Conservation (phyloP, 2,113 vertebrate species). For the Isichthys henryi region DNA sequence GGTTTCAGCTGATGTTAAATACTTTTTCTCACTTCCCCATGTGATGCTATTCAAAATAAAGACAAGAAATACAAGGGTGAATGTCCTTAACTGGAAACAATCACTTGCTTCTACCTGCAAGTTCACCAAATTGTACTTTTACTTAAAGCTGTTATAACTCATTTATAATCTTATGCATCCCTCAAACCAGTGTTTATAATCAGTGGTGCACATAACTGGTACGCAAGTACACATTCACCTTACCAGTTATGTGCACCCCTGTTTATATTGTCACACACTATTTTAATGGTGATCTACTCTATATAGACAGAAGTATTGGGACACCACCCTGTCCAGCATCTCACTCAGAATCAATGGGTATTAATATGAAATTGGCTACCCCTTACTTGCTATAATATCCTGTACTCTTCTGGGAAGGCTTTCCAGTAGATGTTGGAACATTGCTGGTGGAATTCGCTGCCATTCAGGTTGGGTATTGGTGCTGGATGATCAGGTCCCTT, state of each 20-base stretch:
- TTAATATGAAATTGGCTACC: background rate
- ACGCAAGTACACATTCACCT: too few species aligned
- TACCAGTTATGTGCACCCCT: too few species aligned
- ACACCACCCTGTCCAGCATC: background rate
- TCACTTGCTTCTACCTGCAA: background rate
- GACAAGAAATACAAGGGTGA: background rate
- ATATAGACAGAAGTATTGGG: background rate
- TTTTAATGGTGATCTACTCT: background rate
- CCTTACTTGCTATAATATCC: background rate
- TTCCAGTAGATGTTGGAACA: too few species aligned
- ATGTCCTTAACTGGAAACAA: background rate
- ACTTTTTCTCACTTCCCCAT: background rate
- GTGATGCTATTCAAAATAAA: background rate
- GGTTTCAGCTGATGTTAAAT: background rate
- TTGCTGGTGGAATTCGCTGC: too few species aligned
- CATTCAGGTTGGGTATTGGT: background rate
- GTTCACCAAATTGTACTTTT: background rate
- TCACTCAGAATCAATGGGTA: background rate
- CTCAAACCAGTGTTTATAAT: background rate
- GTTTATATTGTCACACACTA: background rate
- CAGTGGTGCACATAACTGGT: too few species aligned
- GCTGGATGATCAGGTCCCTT: too few species aligned
- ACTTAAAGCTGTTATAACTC: background rate
- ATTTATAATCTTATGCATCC: background rate
- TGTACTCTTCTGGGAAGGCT: too few species aligned